phyloP scores from a whole-genome alignment of 1,140 invertebrate genomes.

The Mycetomoellerius zeteki region DNA sequence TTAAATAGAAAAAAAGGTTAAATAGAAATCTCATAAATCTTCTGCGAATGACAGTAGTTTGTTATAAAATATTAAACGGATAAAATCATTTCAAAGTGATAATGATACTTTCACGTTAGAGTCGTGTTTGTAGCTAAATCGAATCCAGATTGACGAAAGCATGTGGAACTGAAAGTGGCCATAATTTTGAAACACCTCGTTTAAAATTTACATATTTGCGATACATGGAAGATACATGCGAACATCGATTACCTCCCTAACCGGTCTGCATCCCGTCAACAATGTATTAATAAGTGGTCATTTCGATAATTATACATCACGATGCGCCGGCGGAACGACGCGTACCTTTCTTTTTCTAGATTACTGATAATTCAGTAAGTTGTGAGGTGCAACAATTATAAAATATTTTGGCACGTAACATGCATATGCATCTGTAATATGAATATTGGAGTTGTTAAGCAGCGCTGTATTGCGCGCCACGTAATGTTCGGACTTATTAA shows the following conservation, averaged over 20 bases:
- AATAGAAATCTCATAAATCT: neutral
- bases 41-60: neutral
- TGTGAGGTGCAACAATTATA: conserved; percentile 58
- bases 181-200: conserved; percentile 50
- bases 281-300: conserved; percentile 60
- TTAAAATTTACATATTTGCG: conserved; percentile 51
- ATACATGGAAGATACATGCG: conserved; percentile 49
- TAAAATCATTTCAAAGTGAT: neutral
- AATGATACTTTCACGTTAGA: neutral
- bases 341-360: conserved; percentile 8
- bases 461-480: conserved; percentile 2
- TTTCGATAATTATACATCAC: conserved; percentile 59
- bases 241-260: conserved; percentile 49
- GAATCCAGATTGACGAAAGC: conserved; percentile 18
- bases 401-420: conserved; percentile 42
- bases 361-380: conserved; percentile 55
- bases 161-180: neutral
- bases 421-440: conserved; percentile 30
- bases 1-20: neutral
- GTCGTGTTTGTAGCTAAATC: neutral
- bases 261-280: conserved; percentile 46
- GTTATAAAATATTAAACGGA: neutral
- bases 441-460: conserved; percentile 25
- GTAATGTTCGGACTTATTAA: conserved; percentile 58
- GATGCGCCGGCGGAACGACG: conserved; percentile 16